These are phyloP conservation scores for Procambarus virginalis DNA, from an alignment of 1,140 invertebrate species.

Conservation along the genomic window DNA sequence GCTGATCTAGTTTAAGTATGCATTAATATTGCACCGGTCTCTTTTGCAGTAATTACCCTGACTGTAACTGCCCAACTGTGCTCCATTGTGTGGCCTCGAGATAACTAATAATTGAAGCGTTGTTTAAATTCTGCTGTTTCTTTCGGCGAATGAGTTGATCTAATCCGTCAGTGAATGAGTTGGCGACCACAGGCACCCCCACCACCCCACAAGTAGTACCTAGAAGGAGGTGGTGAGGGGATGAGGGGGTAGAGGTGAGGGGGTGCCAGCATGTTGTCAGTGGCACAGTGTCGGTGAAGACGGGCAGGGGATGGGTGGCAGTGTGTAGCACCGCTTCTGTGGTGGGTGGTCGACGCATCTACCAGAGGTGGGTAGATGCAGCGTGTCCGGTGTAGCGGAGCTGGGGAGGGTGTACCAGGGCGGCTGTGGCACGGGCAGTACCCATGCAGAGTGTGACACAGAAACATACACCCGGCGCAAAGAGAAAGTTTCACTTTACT, in stretches of 20 bases:
- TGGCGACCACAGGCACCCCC: neutral
- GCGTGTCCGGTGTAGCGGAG: neutral
- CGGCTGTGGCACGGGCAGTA: slow-evolving; percentile 17
- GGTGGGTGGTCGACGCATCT: neutral
- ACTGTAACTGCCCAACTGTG: too few species aligned
- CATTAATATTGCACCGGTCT: too few species aligned
- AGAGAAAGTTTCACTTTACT: slow-evolving; percentile 20
- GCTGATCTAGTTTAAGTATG: too few species aligned
- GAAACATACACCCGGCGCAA: slow-evolving; percentile 34
- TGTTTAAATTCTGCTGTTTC: too few species aligned
- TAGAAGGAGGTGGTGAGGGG: neutral
- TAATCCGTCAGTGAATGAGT: neutral
- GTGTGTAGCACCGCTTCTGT: slow-evolving; percentile 2
- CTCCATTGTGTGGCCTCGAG: too few species aligned
- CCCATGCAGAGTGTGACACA: slow-evolving; percentile 32
- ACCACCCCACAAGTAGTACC: neutral
- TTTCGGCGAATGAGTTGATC: neutral
- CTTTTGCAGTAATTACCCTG: too few species aligned
- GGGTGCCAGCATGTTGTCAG: slow-evolving; percentile 41
- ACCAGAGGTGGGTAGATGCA: neutral
- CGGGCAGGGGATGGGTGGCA: slow-evolving; percentile 54
- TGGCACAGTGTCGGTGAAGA: slow-evolving; percentile 45
- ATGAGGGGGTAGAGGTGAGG: neutral
- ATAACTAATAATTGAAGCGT: too few species aligned
- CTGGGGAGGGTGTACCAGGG: neutral